Percentiles rank a stretch among this genome's conserved stretches.
Conservation (phyloP, 2,888 invertebrate species). For the Conchocele bisecta region DNA sequence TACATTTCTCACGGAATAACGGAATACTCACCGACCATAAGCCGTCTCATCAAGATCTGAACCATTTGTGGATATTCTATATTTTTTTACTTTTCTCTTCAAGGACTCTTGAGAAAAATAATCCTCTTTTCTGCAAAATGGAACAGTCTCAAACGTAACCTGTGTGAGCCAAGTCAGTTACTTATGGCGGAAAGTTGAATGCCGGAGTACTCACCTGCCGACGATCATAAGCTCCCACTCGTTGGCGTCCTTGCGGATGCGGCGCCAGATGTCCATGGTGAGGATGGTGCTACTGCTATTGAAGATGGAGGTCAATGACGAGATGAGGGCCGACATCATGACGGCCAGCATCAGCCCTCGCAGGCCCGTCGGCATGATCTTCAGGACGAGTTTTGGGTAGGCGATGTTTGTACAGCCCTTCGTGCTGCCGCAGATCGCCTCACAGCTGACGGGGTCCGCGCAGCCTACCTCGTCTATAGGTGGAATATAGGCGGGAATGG, state of each 20-base stretch:
- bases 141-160: no score
- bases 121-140: no score
- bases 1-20: neutral
- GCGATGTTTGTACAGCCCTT: slow-evolving; percentile 84
- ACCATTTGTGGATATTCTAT: no score
- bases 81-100: no score
- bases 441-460: slow-evolving; percentile 82
- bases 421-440: slow-evolving; percentile 81
- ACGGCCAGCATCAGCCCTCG: slow-evolving; percentile 84
- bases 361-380: slow-evolving; percentile 83
- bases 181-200: no score
- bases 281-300: slow-evolving; percentile 84
- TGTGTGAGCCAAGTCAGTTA: no score
- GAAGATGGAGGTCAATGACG: slow-evolving; percentile 84
- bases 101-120: no score
- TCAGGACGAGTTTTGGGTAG: slow-evolving; percentile 83
- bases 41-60: no score
- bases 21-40: no score
- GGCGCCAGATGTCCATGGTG: slow-evolving; percentile 84
- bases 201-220: slow-evolving; percentile 81
- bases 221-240: slow-evolving; percentile 84
- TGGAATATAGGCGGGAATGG: no score
- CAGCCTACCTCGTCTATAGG: slow-evolving; percentile 83
- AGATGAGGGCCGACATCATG: slow-evolving; percentile 84
- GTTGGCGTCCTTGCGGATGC: slow-evolving; percentile 80